Base-by-base conservation (phyloP, 2,113 vertebrate genomes). In the Triplophysa rosa region DNA sequence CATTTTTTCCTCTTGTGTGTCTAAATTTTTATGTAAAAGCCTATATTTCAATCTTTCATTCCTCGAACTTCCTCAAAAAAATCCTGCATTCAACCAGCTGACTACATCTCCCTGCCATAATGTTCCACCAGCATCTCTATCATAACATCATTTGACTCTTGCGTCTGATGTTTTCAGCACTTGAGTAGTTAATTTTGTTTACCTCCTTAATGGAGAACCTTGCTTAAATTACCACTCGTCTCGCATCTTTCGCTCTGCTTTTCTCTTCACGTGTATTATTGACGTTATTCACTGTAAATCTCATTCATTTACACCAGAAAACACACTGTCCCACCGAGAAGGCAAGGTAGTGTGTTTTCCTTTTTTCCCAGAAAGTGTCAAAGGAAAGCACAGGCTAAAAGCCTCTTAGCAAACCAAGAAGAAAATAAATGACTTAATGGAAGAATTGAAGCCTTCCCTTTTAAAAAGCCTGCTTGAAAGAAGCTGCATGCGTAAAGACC, bases 341-440 rank as follows among this genome's bases (percentile, higher is more conserved):
- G 42, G 58, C 21, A 59, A 86, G 80, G 80, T 73, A 69, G 63
- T 79, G 52, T 19, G 69, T 79, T 66, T 58, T 23, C 84, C 70
- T 62, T 77, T 61, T 72, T 80, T 81, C 72, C 54, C 59, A 82
- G 81, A 72, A 77, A 83, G 80, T 88, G 86, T 89, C 85, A 87
- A 79, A 88, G 83, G 84, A 87, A 88, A 82, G 77, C 82, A 73
- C 72, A 69, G 87, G 84, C 90, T 93, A 91, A 93, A 93, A 93
- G 90, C 90, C 87, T 93, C 82, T 90, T 88, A 87, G 89, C 85
- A 89, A 90, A 81, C 76, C 71, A 78, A 84, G 85, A 89, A 89
- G 84, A 91, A 65, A 76, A 76, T 76, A 76, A 93, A 92, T 91
- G 69, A 92, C 91, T 92, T 92, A 92, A 93, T 93, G 91, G 91